Base-by-base conservation (phyloP, 2,113 vertebrate genomes). In the Scophthalmus maximus region DNA sequence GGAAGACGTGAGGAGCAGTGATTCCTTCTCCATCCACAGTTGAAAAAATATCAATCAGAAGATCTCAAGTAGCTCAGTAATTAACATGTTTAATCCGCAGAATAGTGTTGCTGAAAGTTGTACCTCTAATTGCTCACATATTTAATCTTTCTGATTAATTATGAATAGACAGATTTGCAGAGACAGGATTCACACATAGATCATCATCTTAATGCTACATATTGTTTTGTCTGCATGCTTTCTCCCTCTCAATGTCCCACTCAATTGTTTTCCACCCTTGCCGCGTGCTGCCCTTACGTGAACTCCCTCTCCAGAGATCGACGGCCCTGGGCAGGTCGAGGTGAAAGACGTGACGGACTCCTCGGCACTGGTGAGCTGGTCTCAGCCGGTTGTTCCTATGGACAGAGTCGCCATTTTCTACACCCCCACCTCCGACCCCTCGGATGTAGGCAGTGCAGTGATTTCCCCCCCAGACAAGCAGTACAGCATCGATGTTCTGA, bases 311-410 rank as follows among this genome's bases (percentile, higher is more conserved):
- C 42, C 87, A 99, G 97, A 92, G 58, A 92, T 98, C 0, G 95
- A 98, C 20, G 92, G 95, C 8, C 97, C 97, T 2, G 93, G 84
- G 70, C 95, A 97, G 74, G 84, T 96, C 0, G 95, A 97, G 66
- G 95, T 95, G 51, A 95, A 88, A 67, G 95, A 97, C 0, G 89
- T 98, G 53, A 97, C 95, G 0, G 96, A 97, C 85, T 95, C 93
- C 46, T 96, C 95, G 0, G 96, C 95, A 0, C 91, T 98, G 12
- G 86, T 99, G 84, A 93, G 95, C 0, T 99, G 97, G 97, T 93
- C 91, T 76, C 95, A 94, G 68, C 95, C 97, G 0, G 76, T 95
- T 88, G 95, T 95, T 18, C 92, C 94, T 18, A 91, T 95, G 0
- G 95, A 98, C 2, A 82, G 84, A 17, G 74, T 98, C 1, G 93